Evolutionary conservation across 92 coral and sea anemone genomes (phyloP).

Genomic region (Palythoa grandis): DNA sequence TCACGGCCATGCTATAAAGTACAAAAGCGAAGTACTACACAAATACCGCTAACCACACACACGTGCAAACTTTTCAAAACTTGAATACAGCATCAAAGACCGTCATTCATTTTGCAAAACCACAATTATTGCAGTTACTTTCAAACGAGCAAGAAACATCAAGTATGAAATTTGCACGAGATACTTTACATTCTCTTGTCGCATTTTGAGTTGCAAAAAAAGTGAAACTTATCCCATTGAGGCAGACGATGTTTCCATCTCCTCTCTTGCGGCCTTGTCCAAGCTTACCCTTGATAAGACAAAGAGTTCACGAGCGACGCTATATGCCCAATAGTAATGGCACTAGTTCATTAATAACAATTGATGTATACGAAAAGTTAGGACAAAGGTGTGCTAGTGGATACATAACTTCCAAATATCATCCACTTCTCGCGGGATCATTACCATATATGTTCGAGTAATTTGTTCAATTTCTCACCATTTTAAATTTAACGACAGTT

Average conservation of each 20-base stretch:
- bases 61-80: not conserved
- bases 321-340: not conserved
- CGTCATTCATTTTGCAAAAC: not conserved
- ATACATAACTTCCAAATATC: not conserved
- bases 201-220: not conserved
- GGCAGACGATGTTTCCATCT: not conserved
- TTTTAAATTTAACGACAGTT: not conserved
- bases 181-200: not conserved
- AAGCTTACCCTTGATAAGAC: conserved; percentile 1
- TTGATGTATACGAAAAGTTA: not conserved
- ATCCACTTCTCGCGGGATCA: not conserved
- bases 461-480: not conserved
- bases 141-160: not conserved
- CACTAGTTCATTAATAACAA: conserved; percentile 10
- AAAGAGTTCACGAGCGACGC: conserved; percentile 30
- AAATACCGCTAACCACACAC: not conserved
- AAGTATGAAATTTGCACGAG: not conserved
- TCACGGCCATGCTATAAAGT: not conserved
- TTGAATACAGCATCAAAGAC: not conserved
- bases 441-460: not conserved
- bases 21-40: conserved; percentile 23
- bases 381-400: conserved; percentile 4
- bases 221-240: not conserved
- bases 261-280: not conserved
- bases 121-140: not conserved